These are phyloP conservation scores for Tenrec ecaudatus DNA, from an alignment of 2,113 vertebrate genomes.

Conservation along the genomic window DNA sequence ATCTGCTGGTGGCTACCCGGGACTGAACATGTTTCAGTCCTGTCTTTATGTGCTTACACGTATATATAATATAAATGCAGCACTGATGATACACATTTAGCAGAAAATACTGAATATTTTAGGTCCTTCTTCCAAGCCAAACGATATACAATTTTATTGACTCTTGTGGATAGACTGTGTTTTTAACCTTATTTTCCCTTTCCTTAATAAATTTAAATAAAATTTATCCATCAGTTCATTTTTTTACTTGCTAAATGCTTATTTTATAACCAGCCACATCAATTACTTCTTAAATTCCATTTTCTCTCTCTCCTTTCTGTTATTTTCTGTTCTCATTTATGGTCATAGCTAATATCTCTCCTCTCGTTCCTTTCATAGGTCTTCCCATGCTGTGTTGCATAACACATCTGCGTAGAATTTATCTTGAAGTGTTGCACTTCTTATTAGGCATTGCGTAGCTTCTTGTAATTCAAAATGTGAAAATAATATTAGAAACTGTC, in stretches of 20 bases:
- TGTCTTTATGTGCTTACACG: neutral
- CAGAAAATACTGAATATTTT: neutral
- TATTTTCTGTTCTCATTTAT: neutral
- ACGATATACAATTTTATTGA: neutral
- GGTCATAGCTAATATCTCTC: constrained; percentile 46
- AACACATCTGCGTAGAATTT: constrained; percentile 47
- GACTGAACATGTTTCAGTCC: neutral
- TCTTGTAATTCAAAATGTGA: constrained; percentile 58
- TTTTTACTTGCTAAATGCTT: constrained; percentile 44
- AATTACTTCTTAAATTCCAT: constrained; percentile 58
- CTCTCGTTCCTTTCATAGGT: neutral
- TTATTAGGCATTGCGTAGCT: neutral
- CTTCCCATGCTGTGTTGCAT: constrained; percentile 18
- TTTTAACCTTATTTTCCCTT: neutral
- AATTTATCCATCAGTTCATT: constrained; percentile 18
- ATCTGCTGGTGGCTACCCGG: neutral
- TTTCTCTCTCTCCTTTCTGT: constrained; percentile 30
- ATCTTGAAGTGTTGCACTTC: constrained; percentile 1
- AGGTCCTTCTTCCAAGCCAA: neutral
- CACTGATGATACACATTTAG: neutral
- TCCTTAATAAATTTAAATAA: neutral
- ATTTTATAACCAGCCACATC: constrained; percentile 34
- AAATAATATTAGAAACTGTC: constrained; percentile 53
- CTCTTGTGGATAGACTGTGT: neutral
- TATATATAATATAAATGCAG: neutral